These are phyloP conservation scores for Zaprionus taronus DNA, from an alignment of 1,140 invertebrate species.

Conservation along the genomic window DNA sequence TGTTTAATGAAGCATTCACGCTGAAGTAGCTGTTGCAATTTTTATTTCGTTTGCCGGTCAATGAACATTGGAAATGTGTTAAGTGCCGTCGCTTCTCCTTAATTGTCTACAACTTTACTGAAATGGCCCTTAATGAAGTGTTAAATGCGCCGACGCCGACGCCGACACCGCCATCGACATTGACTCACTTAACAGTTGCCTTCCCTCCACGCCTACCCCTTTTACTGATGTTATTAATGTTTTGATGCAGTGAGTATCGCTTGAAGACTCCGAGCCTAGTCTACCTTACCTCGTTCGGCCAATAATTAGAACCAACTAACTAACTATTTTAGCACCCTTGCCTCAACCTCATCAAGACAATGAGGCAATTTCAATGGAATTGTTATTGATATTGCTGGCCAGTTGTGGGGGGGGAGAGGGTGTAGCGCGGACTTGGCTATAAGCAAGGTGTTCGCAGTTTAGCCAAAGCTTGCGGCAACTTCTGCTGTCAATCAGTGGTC, in stretches of 20 bases:
- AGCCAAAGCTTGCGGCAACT: not conserved
- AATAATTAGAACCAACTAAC: not conserved
- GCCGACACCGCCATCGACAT: not conserved
- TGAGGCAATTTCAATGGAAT: not conserved
- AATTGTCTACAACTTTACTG: constrained; percentile 76
- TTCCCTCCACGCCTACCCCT: not conserved
- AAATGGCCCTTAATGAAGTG: constrained; percentile 77
- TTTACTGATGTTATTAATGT: constrained; percentile 13
- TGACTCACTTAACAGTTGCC: not conserved
- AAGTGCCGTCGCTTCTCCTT: constrained; percentile 70
- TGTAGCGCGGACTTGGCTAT: not conserved
- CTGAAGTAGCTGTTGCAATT: constrained; percentile 79
- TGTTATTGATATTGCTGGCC: constrained; percentile 1
- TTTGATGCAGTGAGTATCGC: constrained; percentile 13
- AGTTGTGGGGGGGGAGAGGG: not conserved
- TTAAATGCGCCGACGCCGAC: constrained; percentile 44
- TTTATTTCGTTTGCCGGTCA: constrained; percentile 81
- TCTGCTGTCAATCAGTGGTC: constrained; percentile 19
- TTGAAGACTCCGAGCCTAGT: not conserved
- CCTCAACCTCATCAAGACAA: not conserved
- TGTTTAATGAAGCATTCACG: constrained; percentile 78
- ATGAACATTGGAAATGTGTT: constrained; percentile 80
- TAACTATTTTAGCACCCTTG: not conserved
- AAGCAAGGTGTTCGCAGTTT: not conserved
- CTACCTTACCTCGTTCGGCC: not conserved